phyloP scores from a whole-genome alignment of 2,797 vertebrate species.

The Sebastes iracundus region DNA sequence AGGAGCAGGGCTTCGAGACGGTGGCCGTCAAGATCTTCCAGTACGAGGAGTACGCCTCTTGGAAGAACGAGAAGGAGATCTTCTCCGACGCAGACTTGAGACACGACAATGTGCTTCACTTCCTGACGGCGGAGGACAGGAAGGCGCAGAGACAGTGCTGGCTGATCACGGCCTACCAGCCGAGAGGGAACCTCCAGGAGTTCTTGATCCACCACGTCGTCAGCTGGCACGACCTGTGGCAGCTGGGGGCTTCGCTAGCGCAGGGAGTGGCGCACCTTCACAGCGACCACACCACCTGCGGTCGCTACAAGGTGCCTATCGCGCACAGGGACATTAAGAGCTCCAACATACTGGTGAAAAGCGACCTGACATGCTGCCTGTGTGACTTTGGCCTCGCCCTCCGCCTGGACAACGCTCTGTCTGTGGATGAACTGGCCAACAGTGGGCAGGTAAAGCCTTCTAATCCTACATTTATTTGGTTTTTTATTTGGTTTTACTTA shows the following conservation, averaged over 20 bases:
- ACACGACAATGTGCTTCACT: slow-evolving; percentile 95
- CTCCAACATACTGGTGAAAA: slow-evolving; percentile 95
- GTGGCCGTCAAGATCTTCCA: slow-evolving; percentile 96
- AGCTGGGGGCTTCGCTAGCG: slow-evolving; percentile 89
- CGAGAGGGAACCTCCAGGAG: slow-evolving; percentile 92
- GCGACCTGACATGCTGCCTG: slow-evolving; percentile 92
- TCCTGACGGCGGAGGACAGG: slow-evolving; percentile 93
- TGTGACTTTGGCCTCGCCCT: slow-evolving; percentile 97
- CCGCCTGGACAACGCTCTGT: slow-evolving; percentile 90
- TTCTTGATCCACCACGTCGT: slow-evolving; percentile 89
- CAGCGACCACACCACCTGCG: slow-evolving; percentile 90
- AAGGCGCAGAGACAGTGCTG: slow-evolving; percentile 92
- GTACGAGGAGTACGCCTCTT: slow-evolving; percentile 93
- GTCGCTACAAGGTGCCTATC: slow-evolving; percentile 92
- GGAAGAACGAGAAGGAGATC: slow-evolving; percentile 97
- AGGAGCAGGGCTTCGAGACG: slow-evolving; percentile 90
- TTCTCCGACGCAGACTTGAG: slow-evolving; percentile 95
- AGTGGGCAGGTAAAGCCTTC: slow-evolving; percentile 91
- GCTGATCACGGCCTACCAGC: slow-evolving; percentile 95
- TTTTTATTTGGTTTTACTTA: slow-evolving; percentile 6
- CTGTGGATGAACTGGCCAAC: slow-evolving; percentile 96
- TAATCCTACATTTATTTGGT: background rate
- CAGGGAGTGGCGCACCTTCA: slow-evolving; percentile 93
- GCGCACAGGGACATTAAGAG: slow-evolving; percentile 98
- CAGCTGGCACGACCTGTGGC: slow-evolving; percentile 92